A percentile compares a stretch with the other conserved stretches of the same genome.
Evolutionary conservation across 2,888 invertebrate species (phyloP).

Genomic region (Aphodius sticticus): DNA sequence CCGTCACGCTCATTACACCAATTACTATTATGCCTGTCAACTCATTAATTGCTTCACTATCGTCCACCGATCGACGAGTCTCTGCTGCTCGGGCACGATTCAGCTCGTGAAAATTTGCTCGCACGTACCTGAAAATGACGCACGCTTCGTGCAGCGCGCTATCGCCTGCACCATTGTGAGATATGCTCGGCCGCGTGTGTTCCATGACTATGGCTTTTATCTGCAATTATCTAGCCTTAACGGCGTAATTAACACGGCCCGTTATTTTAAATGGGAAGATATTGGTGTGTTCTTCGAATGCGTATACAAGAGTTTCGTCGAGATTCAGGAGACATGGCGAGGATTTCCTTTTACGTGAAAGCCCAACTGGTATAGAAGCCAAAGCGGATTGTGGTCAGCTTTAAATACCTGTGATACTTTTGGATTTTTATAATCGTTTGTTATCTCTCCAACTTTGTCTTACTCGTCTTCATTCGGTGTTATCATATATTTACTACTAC

Average conservation of each 20-base stretch:
- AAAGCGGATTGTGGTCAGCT: no score
- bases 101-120: not conserved
- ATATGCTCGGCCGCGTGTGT: not conserved
- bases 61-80: constrained; percentile 19
- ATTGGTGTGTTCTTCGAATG: not conserved
- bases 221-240: constrained; percentile 4
- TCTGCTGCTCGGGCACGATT: not conserved
- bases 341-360: not conserved
- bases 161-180: not conserved
- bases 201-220: not conserved
- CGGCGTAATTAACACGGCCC: constrained; percentile 4
- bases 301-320: not conserved
- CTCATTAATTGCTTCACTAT: constrained; percentile 36
- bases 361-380: no score
- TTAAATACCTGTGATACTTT: no score
- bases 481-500: no score
- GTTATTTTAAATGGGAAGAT: not conserved
- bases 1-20: constrained; percentile 38
- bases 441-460: no score
- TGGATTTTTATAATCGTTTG: no score
- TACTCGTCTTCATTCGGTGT: no score
- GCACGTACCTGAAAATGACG: constrained; percentile 4
- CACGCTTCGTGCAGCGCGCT: not conserved
- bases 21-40: constrained; percentile 39
- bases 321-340: not conserved